Conservation (phyloP, 1,140 invertebrate genomes). For the Acromyrmex heyeri region DNA sequence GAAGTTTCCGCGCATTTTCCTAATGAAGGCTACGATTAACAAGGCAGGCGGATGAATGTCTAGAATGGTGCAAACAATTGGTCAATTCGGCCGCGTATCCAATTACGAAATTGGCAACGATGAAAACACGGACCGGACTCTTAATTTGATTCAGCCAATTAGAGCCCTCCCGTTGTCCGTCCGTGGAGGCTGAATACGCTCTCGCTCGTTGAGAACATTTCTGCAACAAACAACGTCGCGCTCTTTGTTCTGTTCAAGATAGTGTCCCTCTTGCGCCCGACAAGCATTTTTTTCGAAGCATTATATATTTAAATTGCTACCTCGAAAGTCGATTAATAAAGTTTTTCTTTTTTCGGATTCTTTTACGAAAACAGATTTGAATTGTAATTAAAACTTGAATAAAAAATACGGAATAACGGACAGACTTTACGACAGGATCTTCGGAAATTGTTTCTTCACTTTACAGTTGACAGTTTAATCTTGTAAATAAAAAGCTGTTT, state of each 20-base stretch:
- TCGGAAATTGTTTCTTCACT: neutral
- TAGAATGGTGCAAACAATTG: slow-evolving; percentile 83
- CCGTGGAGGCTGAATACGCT: slow-evolving; percentile 23
- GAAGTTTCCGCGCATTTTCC: slow-evolving; percentile 27
- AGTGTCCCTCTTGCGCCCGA: neutral
- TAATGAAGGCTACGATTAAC: slow-evolving; percentile 74
- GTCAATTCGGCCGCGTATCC: slow-evolving; percentile 80
- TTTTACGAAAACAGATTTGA: neutral
- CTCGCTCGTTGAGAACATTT: slow-evolving; percentile 40
- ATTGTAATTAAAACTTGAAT: slow-evolving; percentile 30
- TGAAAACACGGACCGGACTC: slow-evolving; percentile 78
- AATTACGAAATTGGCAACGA: slow-evolving; percentile 81
- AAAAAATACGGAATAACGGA: neutral
- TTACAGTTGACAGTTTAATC: slow-evolving; percentile 15
- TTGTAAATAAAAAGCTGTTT: slow-evolving; percentile 15
- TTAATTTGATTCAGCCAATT: slow-evolving; percentile 86
- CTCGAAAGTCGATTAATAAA: slow-evolving; percentile 29
- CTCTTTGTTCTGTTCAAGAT: neutral
- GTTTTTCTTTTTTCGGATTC: neutral
- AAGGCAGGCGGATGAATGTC: slow-evolving; percentile 79
- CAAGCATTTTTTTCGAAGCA: slow-evolving; percentile 1
- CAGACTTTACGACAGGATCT: neutral
- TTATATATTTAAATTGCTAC: neutral
- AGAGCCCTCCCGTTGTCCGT: slow-evolving; percentile 38
- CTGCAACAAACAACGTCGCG: neutral